Conservation (phyloP, 2,797 vertebrate genomes). For the Poeciliopsis gracilis region DNA sequence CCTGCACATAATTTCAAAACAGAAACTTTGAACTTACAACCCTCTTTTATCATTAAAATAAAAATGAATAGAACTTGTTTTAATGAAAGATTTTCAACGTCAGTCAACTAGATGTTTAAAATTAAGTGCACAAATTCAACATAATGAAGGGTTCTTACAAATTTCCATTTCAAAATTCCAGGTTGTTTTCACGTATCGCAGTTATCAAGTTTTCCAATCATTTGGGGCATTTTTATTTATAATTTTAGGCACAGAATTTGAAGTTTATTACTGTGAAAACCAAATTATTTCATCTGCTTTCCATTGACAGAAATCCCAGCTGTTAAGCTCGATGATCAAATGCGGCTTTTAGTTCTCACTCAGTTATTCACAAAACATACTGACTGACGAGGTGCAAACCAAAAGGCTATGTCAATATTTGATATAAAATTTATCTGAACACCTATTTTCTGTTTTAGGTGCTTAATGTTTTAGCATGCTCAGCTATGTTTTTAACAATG, state of each 20-base stretch:
- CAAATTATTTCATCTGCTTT: not conserved
- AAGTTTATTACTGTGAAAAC: not conserved
- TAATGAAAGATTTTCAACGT: not conserved
- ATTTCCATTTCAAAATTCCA: not conserved
- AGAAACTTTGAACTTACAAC: not conserved
- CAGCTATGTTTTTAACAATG: not conserved
- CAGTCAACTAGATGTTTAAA: not conserved
- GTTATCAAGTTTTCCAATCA: not conserved
- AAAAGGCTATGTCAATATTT: not conserved
- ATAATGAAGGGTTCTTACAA: not conserved
- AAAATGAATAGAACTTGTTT: not conserved
- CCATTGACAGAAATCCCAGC: not conserved
- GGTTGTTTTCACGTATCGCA: not conserved
- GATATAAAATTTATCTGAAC: not conserved
- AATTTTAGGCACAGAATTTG: not conserved
- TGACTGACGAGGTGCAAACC: not conserved
- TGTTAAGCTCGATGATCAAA: not conserved
- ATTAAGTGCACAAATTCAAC: not conserved
- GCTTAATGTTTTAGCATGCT: not conserved
- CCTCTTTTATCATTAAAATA: not conserved
- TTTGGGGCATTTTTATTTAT: not conserved
- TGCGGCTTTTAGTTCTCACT: not conserved
- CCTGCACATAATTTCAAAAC: not conserved
- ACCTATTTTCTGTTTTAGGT: not conserved
- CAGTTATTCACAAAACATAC: not conserved